Base-by-base conservation (phyloP, 2,888 invertebrate genomes). In the Parelbella ahira region DNA sequence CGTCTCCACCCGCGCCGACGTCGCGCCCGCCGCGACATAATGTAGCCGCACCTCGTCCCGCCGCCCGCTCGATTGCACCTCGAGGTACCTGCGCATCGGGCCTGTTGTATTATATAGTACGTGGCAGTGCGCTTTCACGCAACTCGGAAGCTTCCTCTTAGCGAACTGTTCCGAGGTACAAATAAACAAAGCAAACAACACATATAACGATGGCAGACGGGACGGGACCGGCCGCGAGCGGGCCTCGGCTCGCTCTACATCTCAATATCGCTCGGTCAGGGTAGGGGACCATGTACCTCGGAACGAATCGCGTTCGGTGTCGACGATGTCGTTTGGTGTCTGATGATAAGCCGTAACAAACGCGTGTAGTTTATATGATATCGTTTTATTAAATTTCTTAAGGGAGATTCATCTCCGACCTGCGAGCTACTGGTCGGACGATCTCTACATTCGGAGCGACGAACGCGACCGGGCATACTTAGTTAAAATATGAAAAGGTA, bases 51-150 rank as follows among this genome's bases (percentile, higher is more conserved):
- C 91, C 84, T 96, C 96, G 80, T 95, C 93, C 66, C 93, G 92
- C 52, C 95, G 91, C 56, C 96, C 96, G 83, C 94, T 95, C 72
- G 95, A 96, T 89, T 96, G 95, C 83, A 97, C 90, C 90, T 97
- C 96, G 89, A 96, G 90, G 89, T 94, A 95, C 90, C 96, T 94
- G 88, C 63, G 19, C 30, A 30, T n/a, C 73, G 69, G 15, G 3
- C 15, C 4, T 4, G 15, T 4, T 4, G 15, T 15, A n/a, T 59
- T 63, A 69, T 56, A 50, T 53, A 43, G 58, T n/a, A n/a, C 52
- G 50, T 48, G 47, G 48, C 52, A 15, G 3, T 4, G 15, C 15
- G 50, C 53, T 53, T 48, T 52, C 50, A 50, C 53, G 50, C 60
- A 60, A 47, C 60, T 53, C 63, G 61, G 67, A 66, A 61, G 58